phyloP scores from a whole-genome alignment of 2,797 vertebrate genomes.

The Tenualosa thibaudeaui region DNA sequence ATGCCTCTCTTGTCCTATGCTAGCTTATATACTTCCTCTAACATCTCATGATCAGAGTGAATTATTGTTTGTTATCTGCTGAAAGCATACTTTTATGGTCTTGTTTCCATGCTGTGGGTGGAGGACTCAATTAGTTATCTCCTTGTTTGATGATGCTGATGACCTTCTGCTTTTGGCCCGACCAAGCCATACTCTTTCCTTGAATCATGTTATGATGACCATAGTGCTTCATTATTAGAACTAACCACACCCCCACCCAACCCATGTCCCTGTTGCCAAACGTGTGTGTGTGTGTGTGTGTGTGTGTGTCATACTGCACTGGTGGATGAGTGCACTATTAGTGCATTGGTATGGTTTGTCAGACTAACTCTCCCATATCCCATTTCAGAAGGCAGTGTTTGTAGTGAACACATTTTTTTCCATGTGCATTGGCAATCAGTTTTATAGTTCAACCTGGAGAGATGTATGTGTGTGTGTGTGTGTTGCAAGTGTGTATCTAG shows the following conservation, averaged over 20 bases:
- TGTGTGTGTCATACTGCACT: not conserved
- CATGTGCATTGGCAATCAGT: not conserved
- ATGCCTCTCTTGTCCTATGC: not conserved
- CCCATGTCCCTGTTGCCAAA: not conserved
- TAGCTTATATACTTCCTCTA: not conserved
- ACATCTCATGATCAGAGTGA: not conserved
- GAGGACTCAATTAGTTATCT: not conserved
- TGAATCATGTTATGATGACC: not conserved
- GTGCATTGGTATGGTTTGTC: not conserved
- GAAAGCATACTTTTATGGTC: not conserved
- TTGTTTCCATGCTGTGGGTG: not conserved
- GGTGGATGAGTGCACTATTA: not conserved
- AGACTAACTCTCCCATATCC: not conserved
- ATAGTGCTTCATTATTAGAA: not conserved
- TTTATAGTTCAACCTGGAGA: not conserved
- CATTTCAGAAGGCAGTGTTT: not conserved
- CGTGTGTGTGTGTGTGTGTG: not conserved
- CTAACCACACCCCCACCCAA: no score
- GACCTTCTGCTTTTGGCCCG: not conserved
- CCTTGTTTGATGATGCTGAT: not conserved
- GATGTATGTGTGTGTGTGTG: conserved; percentile 28
- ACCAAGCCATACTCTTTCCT: not conserved
- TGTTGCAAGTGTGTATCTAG: not conserved
- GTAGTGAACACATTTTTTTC: not conserved
- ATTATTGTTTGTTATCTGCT: not conserved